Conservation (phyloP, 2,888 invertebrate genomes). For the Hypomecis punctinalis region DNA sequence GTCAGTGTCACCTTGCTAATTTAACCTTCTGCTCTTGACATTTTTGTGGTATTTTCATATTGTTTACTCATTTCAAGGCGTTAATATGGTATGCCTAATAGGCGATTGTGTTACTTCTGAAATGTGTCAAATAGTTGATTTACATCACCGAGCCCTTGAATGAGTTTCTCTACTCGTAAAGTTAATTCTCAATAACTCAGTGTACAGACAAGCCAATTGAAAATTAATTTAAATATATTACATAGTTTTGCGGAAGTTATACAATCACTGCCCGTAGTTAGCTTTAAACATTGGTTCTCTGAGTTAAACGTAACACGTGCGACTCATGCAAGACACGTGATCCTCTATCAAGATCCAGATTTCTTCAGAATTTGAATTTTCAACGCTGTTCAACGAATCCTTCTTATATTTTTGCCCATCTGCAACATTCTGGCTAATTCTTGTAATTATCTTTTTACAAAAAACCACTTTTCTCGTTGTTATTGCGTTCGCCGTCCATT, state of each 20-base stretch:
- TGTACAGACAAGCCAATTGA: no score
- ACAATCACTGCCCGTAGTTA: neutral
- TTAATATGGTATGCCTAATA: slow-evolving; percentile 29
- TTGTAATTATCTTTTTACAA: neutral
- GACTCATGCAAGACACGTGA: neutral
- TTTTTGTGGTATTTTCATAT: slow-evolving; percentile 36
- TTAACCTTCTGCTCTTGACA: slow-evolving; percentile 42
- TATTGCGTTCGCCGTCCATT: neutral
- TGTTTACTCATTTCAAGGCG: slow-evolving; percentile 34
- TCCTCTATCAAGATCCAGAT: slow-evolving; percentile 12
- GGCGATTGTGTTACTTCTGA: slow-evolving; percentile 36
- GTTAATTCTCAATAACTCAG: no score
- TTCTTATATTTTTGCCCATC: neutral
- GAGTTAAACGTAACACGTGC: slow-evolving; percentile 7
- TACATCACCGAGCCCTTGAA: slow-evolving; percentile 8
- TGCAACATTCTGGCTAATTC: slow-evolving; percentile 1
- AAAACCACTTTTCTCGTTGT: slow-evolving; percentile 3
- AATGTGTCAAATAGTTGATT: slow-evolving; percentile 18
- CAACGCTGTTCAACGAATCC: neutral
- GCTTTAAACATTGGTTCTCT: no score
- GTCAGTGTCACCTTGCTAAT: slow-evolving; percentile 38
- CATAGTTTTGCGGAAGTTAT: slow-evolving; percentile 9
- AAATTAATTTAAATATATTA: no score
- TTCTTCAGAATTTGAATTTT: slow-evolving; percentile 6
- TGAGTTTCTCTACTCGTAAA: neutral